Conservation (phyloP, 2,113 vertebrate genomes). For the Myotis brandtii region DNA sequence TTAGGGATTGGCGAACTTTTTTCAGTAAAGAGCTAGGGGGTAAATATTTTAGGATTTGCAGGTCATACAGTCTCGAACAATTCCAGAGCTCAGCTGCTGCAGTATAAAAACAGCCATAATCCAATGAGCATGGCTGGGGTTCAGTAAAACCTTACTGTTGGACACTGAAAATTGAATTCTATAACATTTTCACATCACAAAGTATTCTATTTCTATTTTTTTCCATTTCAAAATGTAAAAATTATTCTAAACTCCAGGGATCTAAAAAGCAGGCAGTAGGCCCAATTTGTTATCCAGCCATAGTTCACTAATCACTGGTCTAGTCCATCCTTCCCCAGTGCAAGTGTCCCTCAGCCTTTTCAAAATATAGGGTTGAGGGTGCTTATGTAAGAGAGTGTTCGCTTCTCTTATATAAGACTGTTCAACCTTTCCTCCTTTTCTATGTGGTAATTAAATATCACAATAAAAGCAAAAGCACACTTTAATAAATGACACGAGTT, state of each 20-base stretch:
- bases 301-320: background rate
- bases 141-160: background rate
- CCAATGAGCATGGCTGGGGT: background rate
- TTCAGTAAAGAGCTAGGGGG: background rate
- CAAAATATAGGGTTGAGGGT: background rate
- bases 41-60: background rate
- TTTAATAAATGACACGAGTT: background rate
- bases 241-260: background rate
- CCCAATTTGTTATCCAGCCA: background rate
- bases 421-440: background rate
- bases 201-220: background rate
- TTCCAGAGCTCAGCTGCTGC: too few species aligned
- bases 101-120: background rate
- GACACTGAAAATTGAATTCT: background rate
- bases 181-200: background rate
- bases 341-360: background rate
- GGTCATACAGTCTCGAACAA: background rate
- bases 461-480: background rate
- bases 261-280: background rate
- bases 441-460: background rate
- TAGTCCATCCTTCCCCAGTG: fast-evolving
- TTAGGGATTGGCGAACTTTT: background rate
- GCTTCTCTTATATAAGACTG: background rate
- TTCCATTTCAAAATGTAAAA: conserved; percentile 11
- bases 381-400: background rate